phyloP scores from a whole-genome alignment of 2,113 vertebrate species.

The Poicephalus meyeri region DNA sequence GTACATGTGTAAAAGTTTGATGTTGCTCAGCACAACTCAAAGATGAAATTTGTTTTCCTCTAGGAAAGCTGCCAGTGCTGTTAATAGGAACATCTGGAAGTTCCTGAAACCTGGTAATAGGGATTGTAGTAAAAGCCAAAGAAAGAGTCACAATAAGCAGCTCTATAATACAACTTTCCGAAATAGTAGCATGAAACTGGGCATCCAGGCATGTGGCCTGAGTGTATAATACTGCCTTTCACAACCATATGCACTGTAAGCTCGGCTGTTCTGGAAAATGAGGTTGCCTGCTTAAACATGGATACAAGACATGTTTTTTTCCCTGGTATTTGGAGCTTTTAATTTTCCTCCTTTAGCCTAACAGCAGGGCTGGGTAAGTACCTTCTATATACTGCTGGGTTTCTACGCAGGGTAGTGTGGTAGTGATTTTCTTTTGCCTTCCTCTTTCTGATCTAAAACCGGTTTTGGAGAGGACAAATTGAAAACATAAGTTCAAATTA shows the following conservation, averaged over 20 bases:
- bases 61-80: not conserved
- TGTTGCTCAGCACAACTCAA: not conserved
- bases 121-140: not conserved
- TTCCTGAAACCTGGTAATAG: not conserved
- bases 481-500: not conserved
- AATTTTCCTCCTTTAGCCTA: not conserved
- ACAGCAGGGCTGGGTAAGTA: accelerated
- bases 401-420: accelerated
- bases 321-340: not conserved
- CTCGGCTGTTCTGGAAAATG: not conserved
- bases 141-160: not conserved
- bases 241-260: accelerated
- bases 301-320: not conserved
- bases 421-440: not conserved
- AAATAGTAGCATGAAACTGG: not conserved
- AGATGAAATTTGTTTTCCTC: not conserved
- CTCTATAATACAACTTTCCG: not conserved
- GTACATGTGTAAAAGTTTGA: not conserved
- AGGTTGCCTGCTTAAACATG: not conserved
- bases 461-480: not conserved
- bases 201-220: not conserved
- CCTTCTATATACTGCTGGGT: not conserved
- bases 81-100: not conserved
- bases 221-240: not conserved
- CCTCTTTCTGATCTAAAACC: not conserved